Evolutionary conservation across 1,140 invertebrate species (phyloP), one percentile per base, ranked within the genome.

Genomic region (Eumaeus atala): DNA sequence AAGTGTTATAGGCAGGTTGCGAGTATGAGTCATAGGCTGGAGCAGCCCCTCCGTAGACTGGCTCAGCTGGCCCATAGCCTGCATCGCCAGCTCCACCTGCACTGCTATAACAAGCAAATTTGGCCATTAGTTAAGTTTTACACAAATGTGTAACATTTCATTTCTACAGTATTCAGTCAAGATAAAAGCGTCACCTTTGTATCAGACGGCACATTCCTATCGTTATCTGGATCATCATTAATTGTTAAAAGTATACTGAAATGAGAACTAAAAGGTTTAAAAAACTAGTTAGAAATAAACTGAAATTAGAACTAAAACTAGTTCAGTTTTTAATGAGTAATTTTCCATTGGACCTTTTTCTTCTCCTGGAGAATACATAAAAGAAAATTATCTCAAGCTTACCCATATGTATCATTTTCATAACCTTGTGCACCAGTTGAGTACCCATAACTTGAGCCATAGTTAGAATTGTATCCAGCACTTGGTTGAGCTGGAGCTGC

Each of bases 201-300:
- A 77, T 86, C 78, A 86, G 83, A 86, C 80, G 80, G 83, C 83
- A 86, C 83, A 86, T 86, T 86, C 83, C 83, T 86, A 84, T 86
- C 83, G 65, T 70, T 67, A 70, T 61, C 59, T 66, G 77, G 83
- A 68, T 86, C 80, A 86, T 86, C 83, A 86, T 79, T 37, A 50
- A 54, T 36, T 14, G n/a, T 40, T 35, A 38, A 50, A 47, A 47
- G 44, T 12, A 40, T 50, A 10, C 21, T 36, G 14, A 56, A 34
- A 33, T 11, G 10, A 11, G 2, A 3, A 14, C 9, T 16, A 44
- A n/a, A n/a, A n/a, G n/a, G n/a, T n/a, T n/a, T n/a, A n/a, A n/a
- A n/a, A n/a, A n/a, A n/a, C n/a, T n/a, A n/a, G n/a, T n/a, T n/a
- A n/a, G n/a, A n/a, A n/a, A n/a, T n/a, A n/a, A n/a, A n/a, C n/a